Conservation (phyloP, 2,888 invertebrate species). For the Drosophila merina region DNA sequence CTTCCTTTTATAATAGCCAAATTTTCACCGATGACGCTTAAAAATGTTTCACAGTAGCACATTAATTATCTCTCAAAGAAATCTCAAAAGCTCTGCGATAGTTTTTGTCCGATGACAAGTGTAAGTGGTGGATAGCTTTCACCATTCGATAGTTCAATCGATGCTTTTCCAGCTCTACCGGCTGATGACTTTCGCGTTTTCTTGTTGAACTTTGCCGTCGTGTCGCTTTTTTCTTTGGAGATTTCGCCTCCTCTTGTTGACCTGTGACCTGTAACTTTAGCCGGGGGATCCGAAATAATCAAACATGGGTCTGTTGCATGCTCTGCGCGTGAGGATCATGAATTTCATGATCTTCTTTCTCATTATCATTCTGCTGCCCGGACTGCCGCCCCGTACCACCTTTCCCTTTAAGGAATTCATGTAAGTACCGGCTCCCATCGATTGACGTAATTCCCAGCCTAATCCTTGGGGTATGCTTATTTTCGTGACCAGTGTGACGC, state of each 20-base stretch:
- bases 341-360: constrained; percentile 85
- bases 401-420: constrained; percentile 87
- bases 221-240: constrained; percentile 64
- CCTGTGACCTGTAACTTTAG: constrained; percentile 16
- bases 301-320: constrained; percentile 84
- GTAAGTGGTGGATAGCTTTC: not conserved
- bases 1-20: too few relatives aligned
- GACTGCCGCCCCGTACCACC: constrained; percentile 89
- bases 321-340: constrained; percentile 84
- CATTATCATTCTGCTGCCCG: constrained; percentile 88
- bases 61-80: not conserved
- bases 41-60: not conserved
- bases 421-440: constrained; percentile 85
- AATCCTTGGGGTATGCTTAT: constrained; percentile 8
- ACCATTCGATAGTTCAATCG: constrained; percentile 4
- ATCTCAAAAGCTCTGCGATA: not conserved
- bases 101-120: not conserved
- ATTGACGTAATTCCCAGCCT: not conserved
- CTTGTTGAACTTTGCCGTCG: constrained; percentile 72
- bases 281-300: constrained; percentile 20
- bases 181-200: constrained; percentile 70
- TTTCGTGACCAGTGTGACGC: constrained; percentile 82
- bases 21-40: too few relatives aligned
- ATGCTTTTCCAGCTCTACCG: constrained; percentile 41
- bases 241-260: constrained; percentile 10